phyloP scores from a whole-genome alignment of 2,888 invertebrate genomes.

The Anagyrus pseudococci region DNA sequence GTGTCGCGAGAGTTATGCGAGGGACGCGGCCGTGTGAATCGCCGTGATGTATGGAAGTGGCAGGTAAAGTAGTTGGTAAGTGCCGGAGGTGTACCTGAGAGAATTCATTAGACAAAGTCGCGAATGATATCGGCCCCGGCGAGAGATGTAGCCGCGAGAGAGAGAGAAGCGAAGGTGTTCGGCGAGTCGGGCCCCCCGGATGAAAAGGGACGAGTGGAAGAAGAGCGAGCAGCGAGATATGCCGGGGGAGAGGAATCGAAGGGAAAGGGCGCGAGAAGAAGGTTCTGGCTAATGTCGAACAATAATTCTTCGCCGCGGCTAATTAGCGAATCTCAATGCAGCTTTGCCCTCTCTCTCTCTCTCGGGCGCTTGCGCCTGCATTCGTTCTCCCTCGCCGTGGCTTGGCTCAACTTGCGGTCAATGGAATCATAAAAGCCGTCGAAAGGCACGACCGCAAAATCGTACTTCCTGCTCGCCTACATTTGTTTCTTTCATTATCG shows the following conservation, averaged over 20 bases:
- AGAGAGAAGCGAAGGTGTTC: neutral
- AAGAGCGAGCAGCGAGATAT: no score
- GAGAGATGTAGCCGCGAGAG: conserved; percentile 1
- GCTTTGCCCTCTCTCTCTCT: conserved; percentile 11
- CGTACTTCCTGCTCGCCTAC: conserved; percentile 36
- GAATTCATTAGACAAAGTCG: conserved; percentile 35
- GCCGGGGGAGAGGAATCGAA: neutral
- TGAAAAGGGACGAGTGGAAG: no score
- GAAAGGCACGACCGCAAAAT: conserved; percentile 35
- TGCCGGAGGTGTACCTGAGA: conserved; percentile 39
- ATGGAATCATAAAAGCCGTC: conserved; percentile 37
- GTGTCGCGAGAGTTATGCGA: conserved; percentile 8
- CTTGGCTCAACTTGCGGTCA: conserved; percentile 28
- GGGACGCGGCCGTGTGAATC: neutral
- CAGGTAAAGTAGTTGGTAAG: conserved; percentile 34
- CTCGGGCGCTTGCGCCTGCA: neutral
- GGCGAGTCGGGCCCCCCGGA: neutral
- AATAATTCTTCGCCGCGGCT: conserved; percentile 44
- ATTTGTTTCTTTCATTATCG: conserved; percentile 38
- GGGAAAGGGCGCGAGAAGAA: conserved; percentile 17
- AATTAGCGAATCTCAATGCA: conserved; percentile 41
- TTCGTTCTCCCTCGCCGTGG: no score
- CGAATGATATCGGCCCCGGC: conserved; percentile 28
- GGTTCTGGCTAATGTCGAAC: conserved; percentile 43
- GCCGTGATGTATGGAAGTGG: conserved; percentile 27